Evolutionary conservation across 2,888 invertebrate species (phyloP).

Genomic region (Theretra japonica): DNA sequence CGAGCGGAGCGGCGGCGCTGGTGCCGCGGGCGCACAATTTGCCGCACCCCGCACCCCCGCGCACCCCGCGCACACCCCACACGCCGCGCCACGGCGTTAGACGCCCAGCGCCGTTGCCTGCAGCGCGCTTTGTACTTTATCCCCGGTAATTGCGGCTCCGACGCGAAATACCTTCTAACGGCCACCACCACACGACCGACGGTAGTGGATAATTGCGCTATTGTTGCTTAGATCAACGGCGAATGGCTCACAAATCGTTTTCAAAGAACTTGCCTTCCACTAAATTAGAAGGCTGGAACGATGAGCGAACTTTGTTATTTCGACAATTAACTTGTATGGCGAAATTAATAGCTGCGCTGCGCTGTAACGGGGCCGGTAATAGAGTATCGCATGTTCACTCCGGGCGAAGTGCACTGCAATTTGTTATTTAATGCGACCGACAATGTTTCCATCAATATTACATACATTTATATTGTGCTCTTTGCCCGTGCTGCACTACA

Average conservation of each 20-base stretch:
- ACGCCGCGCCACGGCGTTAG: conserved; percentile 50
- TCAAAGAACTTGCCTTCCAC: conserved; percentile 64
- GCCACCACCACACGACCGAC: conserved; percentile 69
- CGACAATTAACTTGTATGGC: conserved; percentile 73
- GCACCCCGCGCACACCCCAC: conserved; percentile 44
- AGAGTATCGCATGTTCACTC: conserved; percentile 60
- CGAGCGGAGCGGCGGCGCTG: conserved; percentile 35
- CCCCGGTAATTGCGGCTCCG: conserved; percentile 75
- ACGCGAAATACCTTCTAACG: conserved; percentile 63
- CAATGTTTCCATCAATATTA: conserved; percentile 37
- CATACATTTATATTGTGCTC: not conserved
- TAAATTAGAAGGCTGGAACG: conserved; percentile 71
- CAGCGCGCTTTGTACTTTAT: conserved; percentile 76
- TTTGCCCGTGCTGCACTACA: not conserved
- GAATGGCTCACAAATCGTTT: conserved; percentile 66
- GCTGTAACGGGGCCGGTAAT: conserved; percentile 53
- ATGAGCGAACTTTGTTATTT: conserved; percentile 67
- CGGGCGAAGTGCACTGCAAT: conserved; percentile 42
- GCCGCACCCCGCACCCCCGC: conserved; percentile 49
- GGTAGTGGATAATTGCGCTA: conserved; percentile 80
- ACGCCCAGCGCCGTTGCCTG: conserved; percentile 62
- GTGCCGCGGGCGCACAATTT: conserved; percentile 73
- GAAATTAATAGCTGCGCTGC: conserved; percentile 71
- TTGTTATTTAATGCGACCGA: conserved; percentile 16
- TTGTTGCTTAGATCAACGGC: conserved; percentile 69